Evolutionary conservation across 2,113 vertebrate species (phyloP), one percentile per base, ranked within the genome.

Genomic region (Aramus guarauna): DNA sequence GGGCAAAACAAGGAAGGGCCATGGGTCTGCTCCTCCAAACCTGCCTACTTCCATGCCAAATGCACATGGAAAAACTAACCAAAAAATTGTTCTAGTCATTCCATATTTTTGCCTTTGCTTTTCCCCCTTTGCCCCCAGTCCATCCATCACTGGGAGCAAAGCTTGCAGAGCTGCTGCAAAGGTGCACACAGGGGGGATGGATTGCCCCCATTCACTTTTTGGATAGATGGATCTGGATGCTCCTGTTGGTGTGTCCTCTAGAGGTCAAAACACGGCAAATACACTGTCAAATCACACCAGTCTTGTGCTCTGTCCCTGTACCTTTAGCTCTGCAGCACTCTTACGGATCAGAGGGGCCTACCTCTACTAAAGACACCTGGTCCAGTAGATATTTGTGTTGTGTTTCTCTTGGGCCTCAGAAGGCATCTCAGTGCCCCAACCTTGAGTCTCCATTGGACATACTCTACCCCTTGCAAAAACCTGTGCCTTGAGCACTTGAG

Each of bases 371-470:
- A n/a, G 15, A 41, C 6, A 2, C 36, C 21, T 5, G 6, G 18
- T n/a, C n/a, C 60, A 8, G n/a, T 16, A n/a, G 59, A 39, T 55
- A 11, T n/a, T 34, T 66, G 47, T 26, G 41, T 23, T 45, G 21
- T 52, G 48, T 66, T 63, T 75, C 60, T 50, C 29, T 58, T 50
- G 1, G 2, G 27, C 24, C 27, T 4, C 1, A 37, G 26, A 39
- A 47, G 47, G 12, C 34, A 32, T 22, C 2, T 0, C 52, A 26
- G 16, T 14, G 32, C 15, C n/a, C 66, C 69, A 50, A 20, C 20
- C 45, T 24, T 0, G 3, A n/a, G 20, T 58, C 68, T 47, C 18
- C 3, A 0, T 4, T 36, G 71, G 66, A 36, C 17, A 2, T 18
- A 7, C 29, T 56, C 71, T 22, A 39, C 19, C 14, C 27, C 32